Evolutionary conservation across 2,113 vertebrate species (phyloP), one percentile per base, ranked within the genome.

Genomic region (Eurystomus gularis): DNA sequence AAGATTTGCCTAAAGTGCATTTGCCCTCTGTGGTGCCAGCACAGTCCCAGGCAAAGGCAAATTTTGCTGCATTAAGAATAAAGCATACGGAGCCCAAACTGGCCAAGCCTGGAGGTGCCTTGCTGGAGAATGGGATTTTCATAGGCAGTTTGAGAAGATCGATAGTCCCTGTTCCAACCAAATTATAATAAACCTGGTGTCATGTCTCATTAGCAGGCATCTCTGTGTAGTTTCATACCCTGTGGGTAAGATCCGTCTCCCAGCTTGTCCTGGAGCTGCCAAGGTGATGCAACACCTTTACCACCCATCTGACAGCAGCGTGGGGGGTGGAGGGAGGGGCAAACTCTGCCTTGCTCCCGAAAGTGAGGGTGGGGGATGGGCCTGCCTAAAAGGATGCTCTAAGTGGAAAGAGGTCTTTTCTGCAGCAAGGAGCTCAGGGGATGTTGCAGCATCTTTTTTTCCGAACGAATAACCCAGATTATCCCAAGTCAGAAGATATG

Each of bases 261-360:
- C 49, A 54, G 76, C 62, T 88, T 8, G 2, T 40, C 51, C 42
- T 65, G 71, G 57, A 29, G 49, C 58, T 88, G 54, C 58, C 33
- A 14, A 49, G 13, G 26, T 18, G 28, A 73, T 83, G 54, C 18
- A 42, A 11, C 51, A 51, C 13, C 55, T 58, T 37, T 6, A 13
- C 14, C 57, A 39, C n/a, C 31, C 49, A 44, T 24, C 51, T 13
- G 9, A 75, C 6, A 7, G 68, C 4, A 4, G 31, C 11, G 2
- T 0, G 18, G 18, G 1, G 5, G 24, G 49, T 54, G 52, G 15
- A 42, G 33, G 17, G 18, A 1, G 9, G 11, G 3, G 29, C 11
- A 11, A 46, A 46, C 11, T 24, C 0, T 0, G n/a, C 10, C 4
- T 7, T 0, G 0, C 18, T 71, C 39, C 44, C 5, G 0, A 18